These are phyloP conservation scores for Upupa epops DNA, from an alignment of 2,113 vertebrate genomes.

Conservation along the genomic window DNA sequence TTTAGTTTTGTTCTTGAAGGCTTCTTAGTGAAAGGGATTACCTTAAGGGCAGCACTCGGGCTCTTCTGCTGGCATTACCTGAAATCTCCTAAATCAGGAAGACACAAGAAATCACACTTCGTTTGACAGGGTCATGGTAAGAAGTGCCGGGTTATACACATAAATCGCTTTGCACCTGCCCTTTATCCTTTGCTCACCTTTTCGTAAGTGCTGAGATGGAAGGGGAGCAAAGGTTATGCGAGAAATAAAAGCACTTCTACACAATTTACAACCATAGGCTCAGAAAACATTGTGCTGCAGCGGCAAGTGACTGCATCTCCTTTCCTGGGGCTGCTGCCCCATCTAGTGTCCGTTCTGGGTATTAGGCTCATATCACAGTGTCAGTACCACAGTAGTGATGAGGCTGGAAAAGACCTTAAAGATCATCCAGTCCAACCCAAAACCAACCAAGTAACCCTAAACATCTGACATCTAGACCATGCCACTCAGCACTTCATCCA, in stretches of 20 bases:
- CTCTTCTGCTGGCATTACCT: not conserved
- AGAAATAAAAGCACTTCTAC: not conserved
- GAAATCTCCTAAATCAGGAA: not conserved
- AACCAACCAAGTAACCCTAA: too few relatives aligned
- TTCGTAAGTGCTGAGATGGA: not conserved
- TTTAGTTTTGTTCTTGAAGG: not conserved
- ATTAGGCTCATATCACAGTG: fast-evolving
- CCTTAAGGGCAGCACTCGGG: not conserved
- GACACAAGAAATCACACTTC: not conserved
- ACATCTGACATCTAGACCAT: too few relatives aligned
- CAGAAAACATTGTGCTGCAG: fast-evolving
- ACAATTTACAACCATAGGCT: not conserved
- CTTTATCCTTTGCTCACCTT: not conserved
- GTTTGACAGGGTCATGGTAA: not conserved
- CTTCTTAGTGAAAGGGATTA: not conserved
- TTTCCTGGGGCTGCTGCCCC: conserved; percentile 7
- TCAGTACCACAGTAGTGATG: too few relatives aligned
- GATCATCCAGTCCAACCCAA: too few relatives aligned
- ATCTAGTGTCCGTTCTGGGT: not conserved
- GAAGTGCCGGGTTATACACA: not conserved
- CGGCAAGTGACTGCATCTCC: not conserved
- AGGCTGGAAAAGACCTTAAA: too few relatives aligned
- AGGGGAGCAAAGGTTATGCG: not conserved
- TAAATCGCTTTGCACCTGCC: not conserved
- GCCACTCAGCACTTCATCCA: too few relatives aligned